phyloP scores from a whole-genome alignment of 2,113 vertebrate species.

The Oncorhynchus keta region DNA sequence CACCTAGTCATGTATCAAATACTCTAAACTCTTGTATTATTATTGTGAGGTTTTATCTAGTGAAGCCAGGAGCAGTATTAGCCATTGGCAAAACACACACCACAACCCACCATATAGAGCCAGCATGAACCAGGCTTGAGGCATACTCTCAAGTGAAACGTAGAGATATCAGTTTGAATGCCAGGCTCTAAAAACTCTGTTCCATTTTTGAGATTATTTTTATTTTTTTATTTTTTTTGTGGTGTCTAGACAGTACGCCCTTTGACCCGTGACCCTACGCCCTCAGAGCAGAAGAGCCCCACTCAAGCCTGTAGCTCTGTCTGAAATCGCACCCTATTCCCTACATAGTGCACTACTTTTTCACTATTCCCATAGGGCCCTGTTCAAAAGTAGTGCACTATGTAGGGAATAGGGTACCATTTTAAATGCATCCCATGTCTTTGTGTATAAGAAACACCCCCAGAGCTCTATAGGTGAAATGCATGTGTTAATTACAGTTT shows the following conservation, averaged over 20 bases:
- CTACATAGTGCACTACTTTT: no score
- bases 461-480: constrained; percentile 77
- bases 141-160: neutral
- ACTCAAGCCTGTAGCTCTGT: no score
- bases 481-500: constrained; percentile 86
- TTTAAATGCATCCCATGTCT: constrained; percentile 1
- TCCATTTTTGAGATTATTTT: constrained; percentile 40
- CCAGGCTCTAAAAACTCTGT: constrained; percentile 36
- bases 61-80: constrained; percentile 67
- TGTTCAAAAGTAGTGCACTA: no score
- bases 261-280: constrained; percentile 34
- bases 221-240: constrained; percentile 37
- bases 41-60: constrained; percentile 39
- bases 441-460: constrained; percentile 46
- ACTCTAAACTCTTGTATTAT: constrained; percentile 51
- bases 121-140: constrained; percentile 42
- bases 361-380: no score
- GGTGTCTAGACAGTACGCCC: constrained; percentile 56
- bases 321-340: no score
- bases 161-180: no score
- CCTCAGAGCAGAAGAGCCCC: constrained; percentile 50
- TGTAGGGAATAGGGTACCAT: no score
- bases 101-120: constrained; percentile 30
- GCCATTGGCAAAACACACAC: constrained; percentile 43
- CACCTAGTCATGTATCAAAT: constrained; percentile 38